Percentiles rank a stretch among this genome's conserved stretches.
phyloP scores from a whole-genome alignment of 2,797 vertebrate species.

The Apogon talboti region DNA sequence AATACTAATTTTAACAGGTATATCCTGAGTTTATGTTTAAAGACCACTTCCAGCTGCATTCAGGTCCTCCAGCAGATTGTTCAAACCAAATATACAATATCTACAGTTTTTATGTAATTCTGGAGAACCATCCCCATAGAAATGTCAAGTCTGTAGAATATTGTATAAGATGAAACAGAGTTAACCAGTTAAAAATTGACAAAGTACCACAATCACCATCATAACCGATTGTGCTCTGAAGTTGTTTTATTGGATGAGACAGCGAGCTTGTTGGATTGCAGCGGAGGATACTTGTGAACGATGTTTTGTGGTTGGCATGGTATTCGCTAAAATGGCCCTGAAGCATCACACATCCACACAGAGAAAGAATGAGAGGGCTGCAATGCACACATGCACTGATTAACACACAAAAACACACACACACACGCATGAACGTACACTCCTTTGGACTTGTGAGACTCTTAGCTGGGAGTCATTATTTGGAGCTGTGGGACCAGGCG shows the following conservation, averaged over 20 bases:
- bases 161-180: neutral
- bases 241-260: conserved; percentile 13
- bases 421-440: conserved; percentile 6
- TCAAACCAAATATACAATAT: no score
- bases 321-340: conserved; percentile 42
- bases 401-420: neutral
- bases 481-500: conserved; percentile 34
- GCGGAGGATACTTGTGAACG: conserved; percentile 7
- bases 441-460: conserved; percentile 38
- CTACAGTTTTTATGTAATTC: no score
- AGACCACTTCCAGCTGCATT: no score
- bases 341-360: conserved; percentile 27
- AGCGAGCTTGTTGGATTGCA: conserved; percentile 7
- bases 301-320: conserved; percentile 22
- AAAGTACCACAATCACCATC: neutral
- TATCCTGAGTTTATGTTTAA: no score
- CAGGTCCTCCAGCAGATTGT: no score
- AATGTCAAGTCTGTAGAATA: neutral
- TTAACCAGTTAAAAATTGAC: neutral
- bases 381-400: conserved; percentile 6
- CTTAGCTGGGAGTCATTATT: conserved; percentile 59
- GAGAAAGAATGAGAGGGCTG: conserved; percentile 3
- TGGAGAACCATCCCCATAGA: no score
- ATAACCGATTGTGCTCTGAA: neutral
- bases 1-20: no score